Percentiles rank a stretch among this genome's conserved stretches.
phyloP scores from a whole-genome alignment of 1,140 invertebrate genomes.

The Nylanderia fulva region DNA sequence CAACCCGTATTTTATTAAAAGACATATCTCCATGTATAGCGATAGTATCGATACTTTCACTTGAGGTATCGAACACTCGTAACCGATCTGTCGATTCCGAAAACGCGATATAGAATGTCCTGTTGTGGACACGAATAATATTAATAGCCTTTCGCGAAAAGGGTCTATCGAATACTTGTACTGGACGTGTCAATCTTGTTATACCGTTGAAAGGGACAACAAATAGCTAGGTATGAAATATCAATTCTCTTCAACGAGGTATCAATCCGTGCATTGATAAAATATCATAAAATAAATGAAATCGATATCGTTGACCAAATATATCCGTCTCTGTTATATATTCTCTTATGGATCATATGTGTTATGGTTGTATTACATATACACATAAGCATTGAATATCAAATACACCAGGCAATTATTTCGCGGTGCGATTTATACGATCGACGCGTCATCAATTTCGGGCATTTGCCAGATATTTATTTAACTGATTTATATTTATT shows the following conservation, averaged over 20 bases:
- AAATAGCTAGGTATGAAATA: constrained; percentile 5
- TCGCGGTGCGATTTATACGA: neutral
- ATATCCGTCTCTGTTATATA: neutral
- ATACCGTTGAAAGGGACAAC: neutral
- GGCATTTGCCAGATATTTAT: neutral
- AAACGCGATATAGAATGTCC: constrained; percentile 13
- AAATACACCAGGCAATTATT: constrained; percentile 29
- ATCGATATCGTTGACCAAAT: constrained; percentile 27
- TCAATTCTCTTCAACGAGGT: neutral
- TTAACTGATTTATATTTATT: constrained; percentile 39
- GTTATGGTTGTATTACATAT: neutral
- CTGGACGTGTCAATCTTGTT: constrained; percentile 29
- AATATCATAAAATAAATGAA: constrained; percentile 43
- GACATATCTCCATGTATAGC: neutral
- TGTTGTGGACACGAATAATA: constrained; percentile 21
- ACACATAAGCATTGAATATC: constrained; percentile 24
- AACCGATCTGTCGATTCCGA: constrained; percentile 30
- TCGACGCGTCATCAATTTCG: neutral
- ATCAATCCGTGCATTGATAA: neutral
- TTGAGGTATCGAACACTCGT: neutral
- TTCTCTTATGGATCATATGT: neutral
- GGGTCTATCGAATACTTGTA: constrained; percentile 1
- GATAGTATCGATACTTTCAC: neutral
- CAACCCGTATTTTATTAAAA: neutral
- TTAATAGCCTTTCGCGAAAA: constrained; percentile 27